These are phyloP conservation scores for Allygus modestus DNA, from an alignment of 2,888 invertebrate genomes.

Conservation along the genomic window DNA sequence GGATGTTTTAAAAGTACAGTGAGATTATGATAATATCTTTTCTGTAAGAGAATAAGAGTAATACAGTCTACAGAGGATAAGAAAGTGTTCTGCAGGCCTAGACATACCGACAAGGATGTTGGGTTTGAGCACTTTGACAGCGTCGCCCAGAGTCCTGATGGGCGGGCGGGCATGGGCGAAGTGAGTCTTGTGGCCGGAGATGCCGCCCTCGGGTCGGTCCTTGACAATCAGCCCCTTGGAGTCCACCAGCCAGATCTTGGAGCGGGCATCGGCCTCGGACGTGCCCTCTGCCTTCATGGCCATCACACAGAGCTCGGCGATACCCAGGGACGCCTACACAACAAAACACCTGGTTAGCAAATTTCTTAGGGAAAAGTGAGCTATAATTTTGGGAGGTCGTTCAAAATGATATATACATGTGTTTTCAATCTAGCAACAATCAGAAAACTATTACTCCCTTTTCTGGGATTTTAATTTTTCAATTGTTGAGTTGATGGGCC, in stretches of 20 bases:
- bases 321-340: conserved; percentile 92
- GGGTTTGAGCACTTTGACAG: conserved; percentile 89
- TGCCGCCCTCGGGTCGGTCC: conserved; percentile 88
- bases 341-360: no score
- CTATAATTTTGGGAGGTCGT: no score
- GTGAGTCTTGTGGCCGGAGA: conserved; percentile 87
- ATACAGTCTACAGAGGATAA: no score
- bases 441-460: no score
- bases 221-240: conserved; percentile 96
- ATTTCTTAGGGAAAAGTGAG: no score
- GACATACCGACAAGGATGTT: conserved; percentile 89
- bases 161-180: conserved; percentile 90
- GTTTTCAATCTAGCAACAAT: neutral
- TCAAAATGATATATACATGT: no score
- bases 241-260: conserved; percentile 96
- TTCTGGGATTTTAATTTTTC: no score
- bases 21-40: no score
- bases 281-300: conserved; percentile 94
- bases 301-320: conserved; percentile 94
- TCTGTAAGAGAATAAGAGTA: no score
- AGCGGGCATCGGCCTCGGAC: conserved; percentile 84
- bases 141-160: conserved; percentile 87
- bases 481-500: no score
- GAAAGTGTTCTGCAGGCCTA: no score
- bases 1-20: no score